Base-by-base conservation (phyloP, 2,888 invertebrate genomes). In the Nyleta sp. region DNA sequence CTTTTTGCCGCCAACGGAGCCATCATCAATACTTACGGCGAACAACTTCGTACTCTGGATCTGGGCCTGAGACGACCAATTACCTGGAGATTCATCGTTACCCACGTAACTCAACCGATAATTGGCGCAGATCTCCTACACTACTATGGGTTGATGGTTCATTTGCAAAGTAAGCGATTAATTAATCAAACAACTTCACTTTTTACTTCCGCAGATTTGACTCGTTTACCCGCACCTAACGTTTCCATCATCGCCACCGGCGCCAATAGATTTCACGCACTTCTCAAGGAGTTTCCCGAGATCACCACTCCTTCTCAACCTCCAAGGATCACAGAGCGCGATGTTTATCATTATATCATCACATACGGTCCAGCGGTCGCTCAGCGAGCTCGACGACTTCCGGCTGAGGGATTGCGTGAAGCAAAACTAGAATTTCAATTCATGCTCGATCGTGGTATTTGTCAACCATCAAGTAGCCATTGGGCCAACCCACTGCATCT, bases 41-140 rank as follows among this genome's bases (percentile, higher is more conserved):
- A 59, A 5, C 72, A 76, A 1, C 74, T 81, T 1, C 50, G 85
- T 0, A 55, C 76, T n/a, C 53, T 87, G 2, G 78, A 87, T 38
- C 62, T 88, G 2, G 84, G 86, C 6, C 72, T 88, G 11, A 81
- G 84, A 10, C 78, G 86, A 1, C 71, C 65, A 4, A 87, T 84
- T 17, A 52, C 64, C 0, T 89, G 87, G 87, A 59, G 75, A 1
- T 89, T 88, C 68, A 79, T 86, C 3, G 79, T 88, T 1, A 87
- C 87, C 0, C 85, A 87, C 35, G 84, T 87, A 3, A 64, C 84
- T 1, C 84, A 83, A 40, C 84, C 88, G 0, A 88, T 89, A 2
- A 87, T 89, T 17, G 87, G 87, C n/a, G 87, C 82, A 2, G 87
- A 88, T 77, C 86, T 89, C 67, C 57, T 88, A 3, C 15, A 15